These are phyloP conservation scores for Telenomus remus DNA, from an alignment of 1,140 invertebrate species.

Conservation along the genomic window DNA sequence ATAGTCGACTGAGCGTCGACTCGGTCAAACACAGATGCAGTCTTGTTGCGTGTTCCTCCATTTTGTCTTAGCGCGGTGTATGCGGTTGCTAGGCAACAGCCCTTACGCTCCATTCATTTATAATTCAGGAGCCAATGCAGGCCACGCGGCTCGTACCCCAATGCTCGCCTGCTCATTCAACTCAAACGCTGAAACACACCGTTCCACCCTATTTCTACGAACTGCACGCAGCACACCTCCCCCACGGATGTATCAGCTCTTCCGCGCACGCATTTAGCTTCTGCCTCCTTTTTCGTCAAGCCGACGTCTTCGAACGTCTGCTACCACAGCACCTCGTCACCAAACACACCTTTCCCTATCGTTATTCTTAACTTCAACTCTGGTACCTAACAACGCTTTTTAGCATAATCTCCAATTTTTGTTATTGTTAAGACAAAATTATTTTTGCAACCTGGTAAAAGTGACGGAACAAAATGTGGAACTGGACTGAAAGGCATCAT, in stretches of 20 bases:
- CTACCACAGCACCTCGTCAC: constrained; percentile 16
- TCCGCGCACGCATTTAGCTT: constrained; percentile 52
- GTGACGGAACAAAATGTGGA: too few relatives aligned
- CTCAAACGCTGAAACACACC: constrained; percentile 66
- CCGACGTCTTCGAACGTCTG: constrained; percentile 27
- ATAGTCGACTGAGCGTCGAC: constrained; percentile 37
- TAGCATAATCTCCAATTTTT: too few relatives aligned
- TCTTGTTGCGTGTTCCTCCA: constrained; percentile 69
- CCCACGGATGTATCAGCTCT: constrained; percentile 51
- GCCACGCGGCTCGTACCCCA: constrained; percentile 73
- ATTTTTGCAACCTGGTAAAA: too few relatives aligned
- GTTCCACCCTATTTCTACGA: constrained; percentile 60
- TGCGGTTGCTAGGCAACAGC: constrained; percentile 75
- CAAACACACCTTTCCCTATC: neutral
- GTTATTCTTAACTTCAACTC: neutral
- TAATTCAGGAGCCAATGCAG: constrained; percentile 76
- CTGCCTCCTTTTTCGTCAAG: constrained; percentile 44
- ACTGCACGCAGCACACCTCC: constrained; percentile 55
- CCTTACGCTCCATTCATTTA: constrained; percentile 76
- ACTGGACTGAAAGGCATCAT: too few relatives aligned
- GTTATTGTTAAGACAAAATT: too few relatives aligned
- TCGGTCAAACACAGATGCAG: constrained; percentile 47
- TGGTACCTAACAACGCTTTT: too few relatives aligned
- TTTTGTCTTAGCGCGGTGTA: constrained; percentile 75
- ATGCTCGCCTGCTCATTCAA: constrained; percentile 63